These are phyloP conservation scores for Mayetiola destructor DNA, from an alignment of 2,888 invertebrate species.

Conservation along the genomic window DNA sequence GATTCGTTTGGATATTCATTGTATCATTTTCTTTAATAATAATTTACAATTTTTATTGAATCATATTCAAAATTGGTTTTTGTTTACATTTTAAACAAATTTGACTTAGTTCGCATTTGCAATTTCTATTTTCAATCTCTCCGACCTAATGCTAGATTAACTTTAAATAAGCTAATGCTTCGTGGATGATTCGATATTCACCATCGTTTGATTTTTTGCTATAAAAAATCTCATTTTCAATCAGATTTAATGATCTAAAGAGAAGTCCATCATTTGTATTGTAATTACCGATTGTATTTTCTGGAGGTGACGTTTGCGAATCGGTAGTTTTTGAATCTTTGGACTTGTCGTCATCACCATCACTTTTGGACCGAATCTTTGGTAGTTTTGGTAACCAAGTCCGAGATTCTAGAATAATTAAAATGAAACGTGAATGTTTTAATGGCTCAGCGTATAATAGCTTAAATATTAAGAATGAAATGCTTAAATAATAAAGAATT, in stretches of 20 bases:
- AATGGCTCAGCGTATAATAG: background rate
- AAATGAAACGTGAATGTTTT: background rate
- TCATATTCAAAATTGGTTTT: no score
- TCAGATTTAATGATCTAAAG: constrained; percentile 30
- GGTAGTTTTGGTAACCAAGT: constrained; percentile 24
- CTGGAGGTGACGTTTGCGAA: background rate
- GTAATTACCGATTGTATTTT: constrained; percentile 23
- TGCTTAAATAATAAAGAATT: no score
- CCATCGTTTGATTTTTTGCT: constrained; percentile 14
- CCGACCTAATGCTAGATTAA: background rate
- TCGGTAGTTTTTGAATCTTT: background rate
- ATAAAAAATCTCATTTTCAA: constrained; percentile 29
- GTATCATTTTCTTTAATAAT: constrained; percentile 8
- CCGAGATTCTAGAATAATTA: constrained; percentile 27
- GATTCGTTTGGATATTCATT: no score
- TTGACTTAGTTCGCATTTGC: no score
- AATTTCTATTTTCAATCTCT: background rate
- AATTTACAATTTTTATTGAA: background rate
- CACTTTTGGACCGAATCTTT: constrained; percentile 1
- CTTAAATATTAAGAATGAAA: no score
- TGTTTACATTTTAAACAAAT: no score
- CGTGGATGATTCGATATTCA: constrained; percentile 16
- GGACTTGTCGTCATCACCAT: background rate
- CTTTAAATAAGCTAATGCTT: constrained; percentile 18
- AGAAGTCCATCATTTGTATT: constrained; percentile 28